phyloP scores from a whole-genome alignment of 2,113 vertebrate species.

The Martes martes region DNA sequence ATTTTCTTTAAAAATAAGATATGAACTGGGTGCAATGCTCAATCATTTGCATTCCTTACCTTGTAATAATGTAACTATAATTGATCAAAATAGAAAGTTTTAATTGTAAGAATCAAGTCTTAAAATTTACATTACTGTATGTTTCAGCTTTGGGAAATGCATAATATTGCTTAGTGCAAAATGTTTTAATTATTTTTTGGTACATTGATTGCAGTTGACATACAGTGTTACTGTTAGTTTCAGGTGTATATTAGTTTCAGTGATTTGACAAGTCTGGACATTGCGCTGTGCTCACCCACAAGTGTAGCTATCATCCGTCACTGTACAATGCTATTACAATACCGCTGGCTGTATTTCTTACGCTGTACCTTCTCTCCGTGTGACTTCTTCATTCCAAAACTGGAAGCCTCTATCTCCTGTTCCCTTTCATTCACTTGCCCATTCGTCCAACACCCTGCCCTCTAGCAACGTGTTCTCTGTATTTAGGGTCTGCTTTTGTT shows the following conservation, averaged over 20 bases:
- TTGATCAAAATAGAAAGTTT: constrained; percentile 1
- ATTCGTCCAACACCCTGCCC: background rate
- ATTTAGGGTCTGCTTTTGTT: background rate
- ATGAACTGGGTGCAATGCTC: background rate
- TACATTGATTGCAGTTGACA: background rate
- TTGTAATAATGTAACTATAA: background rate
- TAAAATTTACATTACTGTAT: background rate
- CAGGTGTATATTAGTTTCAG: background rate
- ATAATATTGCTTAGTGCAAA: constrained; percentile 6
- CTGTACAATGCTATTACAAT: background rate
- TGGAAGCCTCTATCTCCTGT: background rate
- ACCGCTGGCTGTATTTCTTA: background rate
- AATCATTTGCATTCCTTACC: background rate
- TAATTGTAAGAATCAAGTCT: background rate
- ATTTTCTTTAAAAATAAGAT: background rate
- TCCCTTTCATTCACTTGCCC: background rate
- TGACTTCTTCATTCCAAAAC: background rate
- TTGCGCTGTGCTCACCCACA: background rate
- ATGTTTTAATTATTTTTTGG: background rate
- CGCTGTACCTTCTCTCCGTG: background rate
- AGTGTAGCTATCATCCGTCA: background rate
- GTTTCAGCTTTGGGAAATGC: background rate
- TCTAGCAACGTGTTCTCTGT: background rate
- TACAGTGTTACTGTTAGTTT: background rate
- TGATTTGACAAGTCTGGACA: background rate